Base-by-base conservation (phyloP, 2,888 invertebrate genomes). In the Ormyrus nitidulus region DNA sequence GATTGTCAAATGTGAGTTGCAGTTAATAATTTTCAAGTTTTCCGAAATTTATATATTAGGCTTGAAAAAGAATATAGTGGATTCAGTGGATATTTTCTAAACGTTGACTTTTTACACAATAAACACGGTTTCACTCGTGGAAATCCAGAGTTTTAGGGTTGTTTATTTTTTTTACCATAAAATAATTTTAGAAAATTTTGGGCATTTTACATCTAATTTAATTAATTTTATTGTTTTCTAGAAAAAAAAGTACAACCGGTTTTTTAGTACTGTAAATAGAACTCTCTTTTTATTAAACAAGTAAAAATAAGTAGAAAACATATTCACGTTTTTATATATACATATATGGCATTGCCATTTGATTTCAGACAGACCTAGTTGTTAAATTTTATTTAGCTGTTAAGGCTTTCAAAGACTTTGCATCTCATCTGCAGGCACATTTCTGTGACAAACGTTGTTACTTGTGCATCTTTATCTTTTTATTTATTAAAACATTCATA, bases 381-480 rank as follows among this genome's bases (percentile, higher is more conserved):
- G 34, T 91, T 94, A 93, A 92, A 93, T 93, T 94, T 7, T 79
- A 90, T 83, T 90, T 90, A 6, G 88, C 85, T 71, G 90, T 93
- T 93, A 54, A 94, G 88, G 85, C 91, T 91, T 74, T 92, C 91
- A 86, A 94, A 93, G 65, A 94, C 87, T 90, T 93, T 93, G 65
- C 93, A 93, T 66, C 93, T 90, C 72, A 94, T 89, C 86, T 93
- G 93, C 9, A 91, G 86, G 83, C 92, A 92, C 9, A 94, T 87
- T 76, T 94, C 94, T 48, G 89, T 90, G 86, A 94, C 91, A 86
- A 94, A 94, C 85, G 92, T 93, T 74, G 92, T 92, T 44, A 94
- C 92, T 83, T 93, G 93, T 0, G 92, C 91, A 87, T 94, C 94
- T 86, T 93, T 94, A 85, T 94, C 94, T 46, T 93, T 92, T 85